A percentile compares a stretch with the other conserved stretches of the same genome.
phyloP scores from a whole-genome alignment of 2,888 invertebrate species.

The Cybosia mesomella region DNA sequence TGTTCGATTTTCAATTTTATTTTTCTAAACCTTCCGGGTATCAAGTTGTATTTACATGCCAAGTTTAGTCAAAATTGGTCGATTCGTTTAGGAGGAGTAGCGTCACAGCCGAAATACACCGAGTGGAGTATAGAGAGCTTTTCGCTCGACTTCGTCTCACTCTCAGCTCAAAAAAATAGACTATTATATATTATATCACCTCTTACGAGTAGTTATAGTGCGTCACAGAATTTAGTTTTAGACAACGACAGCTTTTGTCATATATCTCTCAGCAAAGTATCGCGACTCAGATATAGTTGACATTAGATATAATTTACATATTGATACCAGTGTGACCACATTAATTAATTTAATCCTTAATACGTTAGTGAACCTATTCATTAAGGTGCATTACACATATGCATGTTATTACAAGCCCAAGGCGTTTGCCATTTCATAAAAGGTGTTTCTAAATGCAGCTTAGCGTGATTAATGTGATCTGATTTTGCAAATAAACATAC shows the following conservation, averaged over 20 bases:
- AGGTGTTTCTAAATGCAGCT: constrained; percentile 8
- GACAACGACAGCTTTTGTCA: background rate
- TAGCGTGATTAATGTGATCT: constrained; percentile 3
- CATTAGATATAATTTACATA: constrained; percentile 22
- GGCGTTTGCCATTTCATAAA: constrained; percentile 14
- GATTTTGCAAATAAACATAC: background rate
- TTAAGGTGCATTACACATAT: constrained; percentile 21
- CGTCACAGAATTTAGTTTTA: too few relatives aligned
- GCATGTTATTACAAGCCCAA: constrained; percentile 6
- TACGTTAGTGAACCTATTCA: constrained; percentile 22
- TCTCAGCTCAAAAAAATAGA: too few relatives aligned
- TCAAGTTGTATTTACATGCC: too few relatives aligned
- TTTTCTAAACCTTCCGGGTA: too few relatives aligned
- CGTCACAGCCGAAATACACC: too few relatives aligned
- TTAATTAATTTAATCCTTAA: constrained; percentile 25
- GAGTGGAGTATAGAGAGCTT: too few relatives aligned
- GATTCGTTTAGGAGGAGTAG: too few relatives aligned
- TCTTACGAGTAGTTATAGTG: too few relatives aligned
- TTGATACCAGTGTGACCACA: constrained; percentile 15
- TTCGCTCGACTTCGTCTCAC: too few relatives aligned
- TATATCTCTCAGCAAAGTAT: background rate
- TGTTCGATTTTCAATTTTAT: too few relatives aligned
- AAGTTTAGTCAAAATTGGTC: too few relatives aligned
- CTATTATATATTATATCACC: too few relatives aligned
- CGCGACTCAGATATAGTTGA: constrained; percentile 2